These are phyloP conservation scores for Phymastichus coffea DNA, from an alignment of 1,140 invertebrate genomes.

Conservation along the genomic window DNA sequence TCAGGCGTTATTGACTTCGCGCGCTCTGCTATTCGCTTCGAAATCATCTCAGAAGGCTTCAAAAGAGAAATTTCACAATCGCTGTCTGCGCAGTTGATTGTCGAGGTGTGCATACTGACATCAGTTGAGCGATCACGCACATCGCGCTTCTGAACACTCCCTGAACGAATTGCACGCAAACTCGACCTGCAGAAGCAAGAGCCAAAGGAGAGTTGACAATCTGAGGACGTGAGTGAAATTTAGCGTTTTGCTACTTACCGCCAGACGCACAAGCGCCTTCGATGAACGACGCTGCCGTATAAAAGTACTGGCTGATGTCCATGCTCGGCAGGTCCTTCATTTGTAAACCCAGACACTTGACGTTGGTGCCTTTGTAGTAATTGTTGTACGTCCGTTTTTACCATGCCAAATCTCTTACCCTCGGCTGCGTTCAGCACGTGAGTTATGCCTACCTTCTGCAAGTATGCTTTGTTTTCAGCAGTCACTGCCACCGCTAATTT, in stretches of 20 bases:
- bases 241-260: conserved; percentile 63
- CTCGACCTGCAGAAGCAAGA: conserved; percentile 62
- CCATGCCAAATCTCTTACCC: conserved; percentile 74
- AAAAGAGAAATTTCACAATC: conserved; percentile 41
- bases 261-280: conserved; percentile 70
- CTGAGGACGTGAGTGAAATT: neutral
- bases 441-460: conserved; percentile 76
- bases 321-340: conserved; percentile 74
- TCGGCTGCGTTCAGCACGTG: conserved; percentile 86
- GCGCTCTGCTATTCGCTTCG: too few species aligned
- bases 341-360: conserved; percentile 78
- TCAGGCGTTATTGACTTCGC: conserved; percentile 68
- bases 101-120: conserved; percentile 79
- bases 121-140: conserved; percentile 77
- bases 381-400: conserved; percentile 74
- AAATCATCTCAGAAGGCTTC: too few species aligned
- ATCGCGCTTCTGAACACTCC: conserved; percentile 81
- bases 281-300: conserved; percentile 77
- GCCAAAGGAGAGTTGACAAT: conserved; percentile 6
- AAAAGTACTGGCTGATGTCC: conserved; percentile 78
- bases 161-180: conserved; percentile 78
- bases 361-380: conserved; percentile 71
- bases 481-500: too few species aligned
- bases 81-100: conserved; percentile 75
- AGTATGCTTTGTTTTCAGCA: conserved; percentile 74